Percentiles rank a stretch among this genome's conserved stretches.
Conservation (phyloP, 2,797 vertebrate species). For the Cheirogaleus major region DNA sequence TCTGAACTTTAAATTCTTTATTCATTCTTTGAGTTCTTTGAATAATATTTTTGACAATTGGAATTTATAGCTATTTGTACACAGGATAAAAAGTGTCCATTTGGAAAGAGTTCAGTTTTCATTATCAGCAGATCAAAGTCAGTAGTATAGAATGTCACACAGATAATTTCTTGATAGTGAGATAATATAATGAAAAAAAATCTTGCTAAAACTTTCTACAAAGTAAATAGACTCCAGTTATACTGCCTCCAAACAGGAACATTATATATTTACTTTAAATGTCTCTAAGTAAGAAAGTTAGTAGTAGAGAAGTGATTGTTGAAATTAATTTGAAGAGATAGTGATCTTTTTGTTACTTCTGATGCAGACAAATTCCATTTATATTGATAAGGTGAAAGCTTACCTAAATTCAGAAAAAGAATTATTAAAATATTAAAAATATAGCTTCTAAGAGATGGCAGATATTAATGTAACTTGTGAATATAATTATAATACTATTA, state of each 20-base stretch:
- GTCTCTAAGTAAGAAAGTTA: neutral
- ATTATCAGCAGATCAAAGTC: neutral
- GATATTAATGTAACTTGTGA: neutral
- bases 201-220: neutral
- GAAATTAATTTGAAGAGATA: neutral
- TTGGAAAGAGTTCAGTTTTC: neutral
- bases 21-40: neutral
- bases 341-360: neutral
- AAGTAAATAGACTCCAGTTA: neutral
- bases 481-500: neutral
- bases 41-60: neutral
- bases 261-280: neutral
- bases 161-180: neutral
- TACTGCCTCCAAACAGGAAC: neutral
- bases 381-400: neutral
- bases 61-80: neutral
- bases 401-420: neutral
- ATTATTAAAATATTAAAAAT: neutral
- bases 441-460: neutral
- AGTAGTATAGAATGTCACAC: neutral
- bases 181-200: neutral
- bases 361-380: neutral
- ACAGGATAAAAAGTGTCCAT: neutral
- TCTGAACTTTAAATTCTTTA: neutral
- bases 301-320: neutral